A percentile compares a stretch with the other conserved stretches of the same genome.
Evolutionary conservation across 1,140 invertebrate species (phyloP).

Genomic region (Linepithema humile): DNA sequence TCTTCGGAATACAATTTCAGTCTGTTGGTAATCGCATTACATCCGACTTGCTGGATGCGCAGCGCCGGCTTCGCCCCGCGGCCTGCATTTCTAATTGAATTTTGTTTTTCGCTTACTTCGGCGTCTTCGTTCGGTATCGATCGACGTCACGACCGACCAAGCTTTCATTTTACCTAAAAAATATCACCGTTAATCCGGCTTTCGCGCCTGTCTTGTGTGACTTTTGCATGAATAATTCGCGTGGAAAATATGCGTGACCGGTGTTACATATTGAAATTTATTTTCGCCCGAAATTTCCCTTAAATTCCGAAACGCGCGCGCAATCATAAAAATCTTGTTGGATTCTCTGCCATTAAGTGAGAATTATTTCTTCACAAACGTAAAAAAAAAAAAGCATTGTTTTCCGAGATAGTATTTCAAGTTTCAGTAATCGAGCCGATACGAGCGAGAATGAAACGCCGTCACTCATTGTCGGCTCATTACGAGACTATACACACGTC

Average conservation of each 20-base stretch:
- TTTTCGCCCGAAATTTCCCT: not conserved
- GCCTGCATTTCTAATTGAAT: constrained; percentile 52
- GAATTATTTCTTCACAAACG: too few relatives aligned
- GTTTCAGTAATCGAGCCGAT: not conserved
- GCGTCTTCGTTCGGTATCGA: constrained; percentile 49
- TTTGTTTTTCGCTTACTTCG: constrained; percentile 41
- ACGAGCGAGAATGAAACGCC: not conserved
- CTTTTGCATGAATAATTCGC: constrained; percentile 30
- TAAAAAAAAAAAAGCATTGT: not conserved
- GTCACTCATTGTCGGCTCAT: constrained; percentile 9
- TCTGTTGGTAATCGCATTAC: constrained; percentile 75
- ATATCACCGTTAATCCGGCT: not conserved
- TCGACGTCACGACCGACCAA: constrained; percentile 12
- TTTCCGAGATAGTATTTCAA: not conserved
- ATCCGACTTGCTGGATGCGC: constrained; percentile 63
- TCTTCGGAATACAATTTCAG: constrained; percentile 76
- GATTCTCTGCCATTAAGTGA: too few relatives aligned
- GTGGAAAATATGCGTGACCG: constrained; percentile 35
- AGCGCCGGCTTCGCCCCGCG: not conserved
- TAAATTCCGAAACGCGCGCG: not conserved
- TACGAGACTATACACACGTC: not conserved
- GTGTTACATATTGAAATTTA: constrained; percentile 40
- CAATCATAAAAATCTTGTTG: constrained; percentile 5
- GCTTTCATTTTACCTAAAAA: not conserved
- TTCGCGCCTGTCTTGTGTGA: not conserved